phyloP scores from a whole-genome alignment of 2,113 vertebrate species.

The Ranitomeya variabilis region DNA sequence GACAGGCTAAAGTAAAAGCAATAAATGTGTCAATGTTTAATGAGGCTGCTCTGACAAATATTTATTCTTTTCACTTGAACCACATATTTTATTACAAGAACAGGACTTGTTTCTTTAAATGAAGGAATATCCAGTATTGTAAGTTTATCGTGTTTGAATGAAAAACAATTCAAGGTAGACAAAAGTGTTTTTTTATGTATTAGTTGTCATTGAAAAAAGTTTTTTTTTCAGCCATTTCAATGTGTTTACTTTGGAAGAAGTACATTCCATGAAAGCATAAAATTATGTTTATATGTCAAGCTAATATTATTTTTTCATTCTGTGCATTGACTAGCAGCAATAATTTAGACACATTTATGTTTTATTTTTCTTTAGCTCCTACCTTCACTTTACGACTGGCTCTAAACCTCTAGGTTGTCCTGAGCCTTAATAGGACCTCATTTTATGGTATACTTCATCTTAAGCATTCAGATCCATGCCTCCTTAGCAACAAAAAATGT shows the following conservation, averaged over 20 bases:
- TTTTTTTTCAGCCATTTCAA: neutral
- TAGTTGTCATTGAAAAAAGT: neutral
- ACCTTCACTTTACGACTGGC: neutral
- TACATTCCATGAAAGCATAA: neutral
- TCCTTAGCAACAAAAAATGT: too few relatives aligned
- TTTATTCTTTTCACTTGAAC: neutral
- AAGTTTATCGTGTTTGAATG: neutral
- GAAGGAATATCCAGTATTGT: neutral
- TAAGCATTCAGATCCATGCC: too few relatives aligned
- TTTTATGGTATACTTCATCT: too few relatives aligned
- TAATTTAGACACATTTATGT: neutral
- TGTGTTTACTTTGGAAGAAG: neutral
- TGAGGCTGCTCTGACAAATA: neutral
- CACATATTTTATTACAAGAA: neutral
- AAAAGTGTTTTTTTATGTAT: neutral
- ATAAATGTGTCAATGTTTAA: slow-evolving; percentile 7
- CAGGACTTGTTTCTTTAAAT: neutral
- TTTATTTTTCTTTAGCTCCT: neutral
- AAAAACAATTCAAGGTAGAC: neutral
- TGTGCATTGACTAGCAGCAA: neutral
- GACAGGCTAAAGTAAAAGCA: neutral
- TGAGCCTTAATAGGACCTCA: too few relatives aligned
- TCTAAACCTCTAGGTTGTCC: too few relatives aligned
- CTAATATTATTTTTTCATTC: neutral
- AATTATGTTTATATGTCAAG: neutral